Evolutionary conservation across 2,888 invertebrate species (phyloP), one percentile per base, ranked within the genome.

Genomic region (Tetheella fluctuosa): DNA sequence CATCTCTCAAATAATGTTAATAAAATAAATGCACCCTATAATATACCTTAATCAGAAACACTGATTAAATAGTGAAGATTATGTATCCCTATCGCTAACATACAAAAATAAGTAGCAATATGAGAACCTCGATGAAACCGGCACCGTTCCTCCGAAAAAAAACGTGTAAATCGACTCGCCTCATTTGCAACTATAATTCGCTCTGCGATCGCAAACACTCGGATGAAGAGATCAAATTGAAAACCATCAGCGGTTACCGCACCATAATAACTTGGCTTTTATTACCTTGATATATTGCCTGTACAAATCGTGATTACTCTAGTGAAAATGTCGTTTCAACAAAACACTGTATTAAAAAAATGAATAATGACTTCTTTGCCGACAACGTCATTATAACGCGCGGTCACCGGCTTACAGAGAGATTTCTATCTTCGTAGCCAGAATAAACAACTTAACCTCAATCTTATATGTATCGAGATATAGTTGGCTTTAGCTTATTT

Each of bases 321-420:
- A 92, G 91, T 91, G 91, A 90, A 92, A 91, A 90, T 92, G 92
- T 91, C 91, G 88, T 87, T 90, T 90, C 89, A 88, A 91, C 91
- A 91, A 91, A 91, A 91, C 89, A 88, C 84, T 89, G 89, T 89
- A 90, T 91, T 90, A 91, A 92, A 92, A 91, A 92, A 91, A 91
- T 92, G 92, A 92, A 88, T 91, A 91, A 92, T 91, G 92, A 89
- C 91, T 91, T 88, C 90, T 90, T 87, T 84, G 83, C 88, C 88
- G 89, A 85, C 90, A 84, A 83, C 88, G 85, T 90, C 90, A 91
- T 92, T 91, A 91, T 80, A 79, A 79, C 81, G 79, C 81, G 85
- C 87, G 89, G 89, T 89, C 89, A 86, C 80, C 80, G 83, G 80
- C 84, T 76, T 74, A 80, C 75, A 65, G 75, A 80, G 85, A 89